Evolutionary conservation across 2,888 invertebrate genomes (phyloP).

Genomic region (Heliconius aoede): DNA sequence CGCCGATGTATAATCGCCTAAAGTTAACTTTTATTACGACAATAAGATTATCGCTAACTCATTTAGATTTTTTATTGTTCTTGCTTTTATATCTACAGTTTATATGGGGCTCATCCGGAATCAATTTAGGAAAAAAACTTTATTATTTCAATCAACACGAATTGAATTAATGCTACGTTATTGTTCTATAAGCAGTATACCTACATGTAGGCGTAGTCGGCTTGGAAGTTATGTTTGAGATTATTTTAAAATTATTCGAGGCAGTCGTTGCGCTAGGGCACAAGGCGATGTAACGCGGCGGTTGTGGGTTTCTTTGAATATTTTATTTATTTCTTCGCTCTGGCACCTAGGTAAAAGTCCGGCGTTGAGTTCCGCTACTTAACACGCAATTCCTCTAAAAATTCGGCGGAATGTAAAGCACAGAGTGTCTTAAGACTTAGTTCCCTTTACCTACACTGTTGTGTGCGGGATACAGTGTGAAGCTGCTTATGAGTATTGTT

Average conservation of each 20-base stretch:
- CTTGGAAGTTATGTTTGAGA: not conserved
- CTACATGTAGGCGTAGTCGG: not conserved
- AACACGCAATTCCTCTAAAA: no score
- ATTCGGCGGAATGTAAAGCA: no score
- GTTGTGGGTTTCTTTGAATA: no score
- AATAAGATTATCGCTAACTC: slow-evolving; percentile 47
- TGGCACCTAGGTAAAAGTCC: no score
- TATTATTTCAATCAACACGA: slow-evolving; percentile 42
- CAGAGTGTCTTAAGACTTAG: no score
- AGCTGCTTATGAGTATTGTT: no score
- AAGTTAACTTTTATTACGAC: slow-evolving; percentile 46
- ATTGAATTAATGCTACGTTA: slow-evolving; percentile 8
- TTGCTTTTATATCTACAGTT: slow-evolving; percentile 47
- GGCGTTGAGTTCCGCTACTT: no score
- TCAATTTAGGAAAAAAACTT: slow-evolving; percentile 45
- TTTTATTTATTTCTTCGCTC: no score
- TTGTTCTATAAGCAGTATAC: not conserved
- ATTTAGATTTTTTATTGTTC: slow-evolving; percentile 48
- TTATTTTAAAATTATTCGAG: not conserved
- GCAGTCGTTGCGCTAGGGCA: no score
- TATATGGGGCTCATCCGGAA: slow-evolving; percentile 47
- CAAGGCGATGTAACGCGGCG: no score
- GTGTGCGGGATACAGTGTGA: no score
- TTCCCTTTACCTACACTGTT: no score
- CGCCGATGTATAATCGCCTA: slow-evolving; percentile 31